Evolutionary conservation across 2,113 vertebrate species (phyloP), one percentile per base, ranked within the genome.

Genomic region (Megaleporinus macrocephalus): DNA sequence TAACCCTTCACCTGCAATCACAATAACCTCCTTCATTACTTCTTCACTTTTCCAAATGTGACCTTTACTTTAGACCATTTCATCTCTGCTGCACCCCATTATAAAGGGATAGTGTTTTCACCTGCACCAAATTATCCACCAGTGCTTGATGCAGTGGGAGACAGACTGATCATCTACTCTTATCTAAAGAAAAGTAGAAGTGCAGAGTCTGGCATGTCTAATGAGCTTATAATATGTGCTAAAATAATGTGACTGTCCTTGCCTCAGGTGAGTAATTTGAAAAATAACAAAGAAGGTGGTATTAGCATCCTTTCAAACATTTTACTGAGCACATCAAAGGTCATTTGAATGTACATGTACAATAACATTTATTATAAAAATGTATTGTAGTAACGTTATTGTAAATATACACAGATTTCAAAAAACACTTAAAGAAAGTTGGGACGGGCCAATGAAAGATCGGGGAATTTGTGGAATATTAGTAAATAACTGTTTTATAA

Each of bases 31-130:
- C 61, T 55, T n/a, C 70, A 18, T 69, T 63, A 70, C 51, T 36
- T 83, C 3, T 33, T 26, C 22, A 26, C 44, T 79, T 71, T 6
- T 33, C 14, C 62, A 63, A 76, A 76, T 22, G 53, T 61, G 14
- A 73, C 53, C 73, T 86, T 83, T 83, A 47, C 29, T 12, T 51
- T 26, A 59, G 77, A 29, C 57, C 41, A 33, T 70, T 85, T 85
- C 2, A 47, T 44, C 79, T 51, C 22, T 59, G 5, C 47, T 30
- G 55, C 12, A 4, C 29, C 49, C 27, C 29, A 79, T 74, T 73
- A 51, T 16, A 30, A 66, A 41, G 2, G 18, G 80, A 70, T 82
- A 62, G 2, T 27, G 76, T 55, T 51, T 73, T 82, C 82, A 69
- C 57, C 77, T 61, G 44, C 76, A 49, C 33, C 57, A 30, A 79